Base-by-base conservation (phyloP, 2,888 invertebrate species). In the Spodoptera exigua region DNA sequence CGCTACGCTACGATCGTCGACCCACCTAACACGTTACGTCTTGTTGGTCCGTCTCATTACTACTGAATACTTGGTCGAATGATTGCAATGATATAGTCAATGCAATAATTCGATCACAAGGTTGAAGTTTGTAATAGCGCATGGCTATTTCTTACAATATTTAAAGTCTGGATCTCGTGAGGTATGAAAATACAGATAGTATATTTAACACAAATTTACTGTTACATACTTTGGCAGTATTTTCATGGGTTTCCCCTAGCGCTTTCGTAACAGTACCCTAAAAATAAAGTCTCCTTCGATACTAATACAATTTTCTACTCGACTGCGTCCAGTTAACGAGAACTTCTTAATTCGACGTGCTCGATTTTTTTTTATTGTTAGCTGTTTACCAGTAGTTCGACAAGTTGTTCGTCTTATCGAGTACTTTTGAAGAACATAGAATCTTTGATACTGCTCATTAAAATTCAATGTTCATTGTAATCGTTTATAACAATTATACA, bases 281-380 rank as follows among this genome's bases (percentile, higher is more conserved):
- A 76, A 74, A 73, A 74, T 70, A 71, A 64, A 66, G 73, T 75
- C 77, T 82, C 76, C 81, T 84, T 78, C 79, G 82, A 83, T 80
- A 84, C 86, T 88, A 85, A 88, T 84, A 82, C 85, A 83, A 87
- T 88, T 88, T 86, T 81, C 84, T 76, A 79, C 83, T 53, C 77
- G 81, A 86, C 81, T 82, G 88, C 79, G 70, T 77, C 54, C 78
- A 81, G 83, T 85, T 88, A 88, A 88, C 87, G 86, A 87, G 84
- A 76, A 79, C 76, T 77, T 74, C 73, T 84, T 85, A 83, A 84
- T 85, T 84, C 81, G 82, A 74, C 77, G 76, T 80, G 78, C 79
- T 82, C 81, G 74, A 84, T 84, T 76, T 82, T 70, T 82, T 83
- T 84, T 83, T 79, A 83, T 80, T 75, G 76, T 74, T 61, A 44